A percentile compares a stretch with the other conserved stretches of the same genome.
Evolutionary conservation across 2,888 invertebrate genomes (phyloP).

Genomic region (Eupithecia subfuscata): DNA sequence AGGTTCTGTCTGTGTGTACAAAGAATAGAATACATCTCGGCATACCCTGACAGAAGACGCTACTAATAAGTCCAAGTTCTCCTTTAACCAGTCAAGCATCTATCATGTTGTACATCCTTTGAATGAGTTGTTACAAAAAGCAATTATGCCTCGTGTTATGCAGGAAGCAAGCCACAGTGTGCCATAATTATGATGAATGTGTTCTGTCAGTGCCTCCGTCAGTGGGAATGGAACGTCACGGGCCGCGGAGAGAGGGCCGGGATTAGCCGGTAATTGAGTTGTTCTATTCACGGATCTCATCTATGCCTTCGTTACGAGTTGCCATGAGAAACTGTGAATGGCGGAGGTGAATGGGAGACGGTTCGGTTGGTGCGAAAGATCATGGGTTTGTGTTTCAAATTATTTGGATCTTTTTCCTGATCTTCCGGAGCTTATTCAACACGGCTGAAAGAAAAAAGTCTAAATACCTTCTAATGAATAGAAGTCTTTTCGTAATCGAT

Average conservation of each 20-base stretch:
- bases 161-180: conserved; percentile 1
- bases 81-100: too few species aligned
- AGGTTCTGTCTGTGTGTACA: too few species aligned
- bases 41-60: too few species aligned
- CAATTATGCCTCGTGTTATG: background rate
- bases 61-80: too few species aligned
- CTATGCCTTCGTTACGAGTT: conserved; percentile 14
- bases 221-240: background rate
- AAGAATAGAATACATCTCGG: too few species aligned
- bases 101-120: background rate
- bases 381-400: background rate
- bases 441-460: background rate
- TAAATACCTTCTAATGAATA: background rate
- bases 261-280: conserved; percentile 47
- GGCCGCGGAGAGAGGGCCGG: conserved; percentile 38
- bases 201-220: background rate
- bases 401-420: background rate
- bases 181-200: conserved; percentile 4
- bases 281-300: conserved; percentile 37
- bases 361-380: background rate
- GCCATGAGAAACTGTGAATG: background rate
- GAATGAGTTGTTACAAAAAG: background rate
- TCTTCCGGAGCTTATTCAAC: background rate
- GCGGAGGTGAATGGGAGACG: background rate
- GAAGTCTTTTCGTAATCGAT: background rate